These are phyloP conservation scores for Philypnodon macrostomus DNA, from an alignment of 2,797 vertebrate genomes.

Conservation along the genomic window DNA sequence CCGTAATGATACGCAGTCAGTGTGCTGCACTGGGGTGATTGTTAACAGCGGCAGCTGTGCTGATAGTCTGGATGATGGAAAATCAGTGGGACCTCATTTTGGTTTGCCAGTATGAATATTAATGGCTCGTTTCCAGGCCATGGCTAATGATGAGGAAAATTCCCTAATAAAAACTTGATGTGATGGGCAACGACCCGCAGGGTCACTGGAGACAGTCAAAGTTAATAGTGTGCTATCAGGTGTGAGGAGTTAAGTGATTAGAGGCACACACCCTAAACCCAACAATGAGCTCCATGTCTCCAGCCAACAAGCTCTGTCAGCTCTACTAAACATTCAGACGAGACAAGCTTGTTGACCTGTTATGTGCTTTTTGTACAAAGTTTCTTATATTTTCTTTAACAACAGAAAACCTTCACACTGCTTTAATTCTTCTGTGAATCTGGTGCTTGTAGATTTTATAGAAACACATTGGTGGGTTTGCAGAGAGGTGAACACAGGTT, in stretches of 20 bases:
- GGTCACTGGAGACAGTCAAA: slow-evolving; percentile 81
- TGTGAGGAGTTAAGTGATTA: slow-evolving; percentile 82
- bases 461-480: no score
- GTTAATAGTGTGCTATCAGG: slow-evolving; percentile 83
- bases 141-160: slow-evolving; percentile 85
- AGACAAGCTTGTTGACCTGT: slow-evolving; percentile 1
- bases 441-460: slow-evolving; percentile 81
- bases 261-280: slow-evolving; percentile 74
- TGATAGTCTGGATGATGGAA: slow-evolving; percentile 75
- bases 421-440: slow-evolving; percentile 71
- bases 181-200: slow-evolving; percentile 80
- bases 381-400: slow-evolving; percentile 27
- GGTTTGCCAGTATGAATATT: slow-evolving; percentile 80
- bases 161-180: slow-evolving; percentile 86
- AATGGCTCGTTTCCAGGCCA: slow-evolving; percentile 78
- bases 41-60: slow-evolving; percentile 69
- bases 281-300: not conserved
- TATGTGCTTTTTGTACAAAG: not conserved
- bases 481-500: slow-evolving; percentile 77
- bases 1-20: slow-evolving; percentile 69
- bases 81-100: slow-evolving; percentile 74
- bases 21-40: slow-evolving; percentile 61
- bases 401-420: no score
- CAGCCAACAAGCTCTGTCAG: slow-evolving; percentile 18
- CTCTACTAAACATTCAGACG: no score